Evolutionary conservation across 2,888 invertebrate genomes (phyloP), one percentile per base, ranked within the genome.

Genomic region (Muscina levida): DNA sequence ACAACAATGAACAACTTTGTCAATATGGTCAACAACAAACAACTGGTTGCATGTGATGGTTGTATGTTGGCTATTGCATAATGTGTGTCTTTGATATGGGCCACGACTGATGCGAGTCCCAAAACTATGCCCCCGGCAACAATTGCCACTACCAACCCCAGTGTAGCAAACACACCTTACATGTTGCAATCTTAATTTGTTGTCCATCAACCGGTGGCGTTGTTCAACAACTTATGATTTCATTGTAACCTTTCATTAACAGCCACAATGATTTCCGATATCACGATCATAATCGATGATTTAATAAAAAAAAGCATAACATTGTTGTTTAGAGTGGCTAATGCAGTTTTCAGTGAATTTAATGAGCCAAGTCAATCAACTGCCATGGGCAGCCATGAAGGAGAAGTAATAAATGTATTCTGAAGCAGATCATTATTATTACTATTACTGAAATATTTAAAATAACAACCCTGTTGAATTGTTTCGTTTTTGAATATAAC

Each of bases 341-440:
- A 2, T 53, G 48, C 15, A 15, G n/a, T 53, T 17, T 17, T 22
- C 19, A 53, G 19, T 10, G 1, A 59, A 37, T 62, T 66, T 42
- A 48, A 42, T 53, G 53, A 19, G 84, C 92, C 24, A 90, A 90
- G 82, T 85, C 89, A 77, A 82, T 86, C 39, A 84, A 90, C 85
- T 95, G 95, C 95, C 95, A 95, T 88, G 89, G 89, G 84, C 87
- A 6, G 86, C 86, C 67, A 82, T 89, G 62, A 84, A 87, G 65
- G 77, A 77, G 57, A 79, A 75, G 13, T n/a, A n/a, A 70, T 78
- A 74, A 78, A 62, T 68, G 17, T 72, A n/a, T n/a, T n/a, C n/a
- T n/a, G n/a, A n/a, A n/a, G n/a, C n/a, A n/a, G n/a, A n/a, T n/a
- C n/a, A n/a, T n/a, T n/a, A n/a, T n/a, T n/a, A n/a, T n/a, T n/a